These are phyloP conservation scores for Brenthis hecate DNA, from an alignment of 2,888 invertebrate species.

Conservation along the genomic window DNA sequence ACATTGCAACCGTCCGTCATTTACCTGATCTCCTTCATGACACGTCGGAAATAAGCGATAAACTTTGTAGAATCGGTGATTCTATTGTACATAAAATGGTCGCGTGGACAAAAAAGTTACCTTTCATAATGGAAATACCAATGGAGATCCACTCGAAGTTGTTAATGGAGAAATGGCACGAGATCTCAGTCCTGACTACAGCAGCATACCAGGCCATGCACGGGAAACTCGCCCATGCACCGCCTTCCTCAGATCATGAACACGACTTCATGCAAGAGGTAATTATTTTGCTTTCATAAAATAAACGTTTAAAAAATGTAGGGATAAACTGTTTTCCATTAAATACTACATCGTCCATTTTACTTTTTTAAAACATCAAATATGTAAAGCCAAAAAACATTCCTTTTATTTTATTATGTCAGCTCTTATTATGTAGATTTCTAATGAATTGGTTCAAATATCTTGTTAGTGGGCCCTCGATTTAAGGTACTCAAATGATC, in stretches of 20 bases:
- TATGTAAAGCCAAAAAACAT: not conserved
- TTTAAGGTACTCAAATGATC: conserved; percentile 52
- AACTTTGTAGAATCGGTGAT: conserved; percentile 97
- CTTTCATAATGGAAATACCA: conserved; percentile 97
- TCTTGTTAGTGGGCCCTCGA: conserved; percentile 39
- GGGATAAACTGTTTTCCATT: no score
- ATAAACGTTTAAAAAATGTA: no score
- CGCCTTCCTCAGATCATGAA: conserved; percentile 81
- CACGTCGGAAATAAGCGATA: conserved; percentile 94
- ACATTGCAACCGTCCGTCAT: conserved; percentile 95
- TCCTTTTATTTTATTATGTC: not conserved
- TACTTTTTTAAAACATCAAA: no score
- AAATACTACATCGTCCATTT: no score
- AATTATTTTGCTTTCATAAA: conserved; percentile 46
- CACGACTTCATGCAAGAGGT: conserved; percentile 94
- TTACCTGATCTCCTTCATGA: conserved; percentile 95
- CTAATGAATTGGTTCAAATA: conserved; percentile 23
- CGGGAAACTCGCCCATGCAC: conserved; percentile 81
- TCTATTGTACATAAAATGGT: conserved; percentile 99
- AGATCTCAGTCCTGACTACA: conserved; percentile 95
- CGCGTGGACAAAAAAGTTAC: conserved; percentile 98
- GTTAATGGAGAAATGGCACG: conserved; percentile 99
- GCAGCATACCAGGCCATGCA: conserved; percentile 97
- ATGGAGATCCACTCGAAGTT: conserved; percentile 97
- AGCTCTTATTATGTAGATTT: not conserved